These are phyloP conservation scores for Penaeus indicus DNA, from an alignment of 1,140 invertebrate species.

Conservation along the genomic window DNA sequence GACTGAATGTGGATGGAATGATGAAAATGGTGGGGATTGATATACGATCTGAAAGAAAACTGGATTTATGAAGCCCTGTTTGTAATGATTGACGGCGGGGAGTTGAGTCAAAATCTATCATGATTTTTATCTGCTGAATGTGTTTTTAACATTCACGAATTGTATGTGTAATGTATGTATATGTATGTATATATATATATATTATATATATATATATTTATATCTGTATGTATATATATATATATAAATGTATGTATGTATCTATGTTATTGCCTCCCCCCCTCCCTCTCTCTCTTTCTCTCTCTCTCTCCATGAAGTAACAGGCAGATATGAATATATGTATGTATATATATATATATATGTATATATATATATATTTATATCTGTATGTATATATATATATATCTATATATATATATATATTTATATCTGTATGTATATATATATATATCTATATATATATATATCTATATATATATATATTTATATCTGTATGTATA, in stretches of 20 bases:
- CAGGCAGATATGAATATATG: not conserved
- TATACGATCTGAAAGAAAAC: no score
- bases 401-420: not conserved
- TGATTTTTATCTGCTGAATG: not conserved
- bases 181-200: no score
- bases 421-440: not conserved
- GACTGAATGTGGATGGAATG: no score
- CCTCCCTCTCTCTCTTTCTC: not conserved
- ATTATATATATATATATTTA: slow-evolving; percentile 70
- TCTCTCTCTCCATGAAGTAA: not conserved
- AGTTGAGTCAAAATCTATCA: not conserved
- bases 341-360: not conserved
- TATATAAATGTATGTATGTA: not conserved
- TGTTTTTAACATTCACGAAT: not conserved
- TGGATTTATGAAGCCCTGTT: no score
- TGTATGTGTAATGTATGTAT: not conserved
- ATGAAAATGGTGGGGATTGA: no score
- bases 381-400: not conserved
- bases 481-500: not conserved
- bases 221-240: not conserved
- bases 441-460: slow-evolving; percentile 9
- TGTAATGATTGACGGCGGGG: no score
- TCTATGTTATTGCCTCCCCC: not conserved
- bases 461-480: slow-evolving; percentile 12
- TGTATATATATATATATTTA: not conserved